These are phyloP conservation scores for Prionailurus viverrinus DNA, from an alignment of 2,113 vertebrate species.

Conservation along the genomic window DNA sequence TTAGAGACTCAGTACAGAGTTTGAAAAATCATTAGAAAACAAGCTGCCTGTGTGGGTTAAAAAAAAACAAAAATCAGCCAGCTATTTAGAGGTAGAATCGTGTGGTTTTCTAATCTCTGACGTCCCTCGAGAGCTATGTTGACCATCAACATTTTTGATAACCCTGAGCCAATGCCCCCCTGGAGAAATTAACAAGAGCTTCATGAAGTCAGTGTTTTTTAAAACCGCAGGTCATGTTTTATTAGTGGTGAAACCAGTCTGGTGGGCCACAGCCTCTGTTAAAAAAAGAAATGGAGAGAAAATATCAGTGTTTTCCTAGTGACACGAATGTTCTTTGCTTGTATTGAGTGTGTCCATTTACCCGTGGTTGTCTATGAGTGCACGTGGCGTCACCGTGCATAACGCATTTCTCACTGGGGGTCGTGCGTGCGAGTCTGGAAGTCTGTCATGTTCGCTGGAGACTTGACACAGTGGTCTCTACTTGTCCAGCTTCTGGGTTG, in stretches of 20 bases:
- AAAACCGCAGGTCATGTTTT: background rate
- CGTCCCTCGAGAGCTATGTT: background rate
- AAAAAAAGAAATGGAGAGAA: background rate
- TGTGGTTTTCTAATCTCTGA: background rate
- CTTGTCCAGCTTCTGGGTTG: accelerated
- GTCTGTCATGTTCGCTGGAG: accelerated
- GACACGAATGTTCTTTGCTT: background rate
- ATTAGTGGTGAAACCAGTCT: background rate
- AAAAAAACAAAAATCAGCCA: background rate
- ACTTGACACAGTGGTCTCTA: accelerated
- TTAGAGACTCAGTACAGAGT: background rate
- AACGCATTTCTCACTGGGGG: background rate
- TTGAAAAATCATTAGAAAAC: background rate
- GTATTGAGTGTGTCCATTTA: background rate
- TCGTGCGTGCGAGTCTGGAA: background rate
- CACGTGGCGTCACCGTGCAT: background rate
- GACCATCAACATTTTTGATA: background rate
- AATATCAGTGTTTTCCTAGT: background rate
- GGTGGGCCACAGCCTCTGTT: background rate
- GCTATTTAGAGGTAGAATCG: background rate
- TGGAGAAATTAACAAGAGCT: background rate
- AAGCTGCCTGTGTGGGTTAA: background rate
- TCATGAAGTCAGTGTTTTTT: background rate
- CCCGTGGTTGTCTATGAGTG: background rate
- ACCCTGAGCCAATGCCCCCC: background rate